These are phyloP conservation scores for Neodiprion virginianus DNA, from an alignment of 1,140 invertebrate genomes.

Conservation along the genomic window DNA sequence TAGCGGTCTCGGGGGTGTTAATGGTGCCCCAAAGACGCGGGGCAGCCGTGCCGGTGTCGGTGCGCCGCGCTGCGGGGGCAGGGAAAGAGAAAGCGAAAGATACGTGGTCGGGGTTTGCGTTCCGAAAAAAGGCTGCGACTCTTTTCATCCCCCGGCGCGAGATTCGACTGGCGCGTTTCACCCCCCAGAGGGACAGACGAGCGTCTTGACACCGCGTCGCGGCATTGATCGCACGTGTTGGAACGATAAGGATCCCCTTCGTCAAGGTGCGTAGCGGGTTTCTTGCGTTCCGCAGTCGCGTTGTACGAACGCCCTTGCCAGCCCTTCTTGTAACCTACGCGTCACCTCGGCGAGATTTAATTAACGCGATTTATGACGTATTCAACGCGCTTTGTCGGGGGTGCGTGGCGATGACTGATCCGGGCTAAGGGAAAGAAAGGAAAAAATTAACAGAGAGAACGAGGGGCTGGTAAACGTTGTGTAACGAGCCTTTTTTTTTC, in stretches of 20 bases:
- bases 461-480: too few relatives aligned
- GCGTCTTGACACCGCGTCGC: not conserved
- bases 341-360: not conserved
- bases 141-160: not conserved
- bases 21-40: constrained; percentile 6
- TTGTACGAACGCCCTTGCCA: not conserved
- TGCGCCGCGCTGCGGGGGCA: too few relatives aligned
- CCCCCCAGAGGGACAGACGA: not conserved
- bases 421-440: too few relatives aligned
- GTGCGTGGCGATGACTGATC: too few relatives aligned
- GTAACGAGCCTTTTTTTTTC: too few relatives aligned
- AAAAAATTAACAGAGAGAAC: too few relatives aligned
- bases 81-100: too few relatives aligned
- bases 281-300: not conserved
- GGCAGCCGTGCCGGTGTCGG: not conserved
- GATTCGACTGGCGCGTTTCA: not conserved
- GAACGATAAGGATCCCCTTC: not conserved
- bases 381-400: not conserved
- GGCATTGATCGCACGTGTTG: not conserved
- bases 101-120: not conserved
- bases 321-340: not conserved
- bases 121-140: constrained; percentile 2
- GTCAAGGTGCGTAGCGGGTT: not conserved
- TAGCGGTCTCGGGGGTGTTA: constrained; percentile 1
- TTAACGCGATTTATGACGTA: constrained; percentile 4